These are phyloP conservation scores for Dendrophyllia cribrosa DNA, from an alignment of 64 coral and sea anemone genomes.

Conservation along the genomic window DNA sequence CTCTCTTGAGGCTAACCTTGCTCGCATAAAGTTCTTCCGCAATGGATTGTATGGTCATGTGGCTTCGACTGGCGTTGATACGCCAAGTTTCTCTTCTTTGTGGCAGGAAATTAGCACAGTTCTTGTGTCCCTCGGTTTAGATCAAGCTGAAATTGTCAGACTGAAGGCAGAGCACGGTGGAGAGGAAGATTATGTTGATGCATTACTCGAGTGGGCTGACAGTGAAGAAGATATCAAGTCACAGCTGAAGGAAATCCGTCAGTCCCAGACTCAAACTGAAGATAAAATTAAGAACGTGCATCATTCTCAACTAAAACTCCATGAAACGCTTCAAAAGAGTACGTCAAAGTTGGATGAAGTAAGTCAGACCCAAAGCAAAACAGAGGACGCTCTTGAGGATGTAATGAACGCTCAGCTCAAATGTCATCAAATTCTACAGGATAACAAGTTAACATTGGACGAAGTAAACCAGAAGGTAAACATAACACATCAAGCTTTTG, in stretches of 20 bases:
- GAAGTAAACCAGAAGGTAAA: too few species aligned
- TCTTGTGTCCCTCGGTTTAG: background rate
- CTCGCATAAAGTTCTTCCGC: too few species aligned
- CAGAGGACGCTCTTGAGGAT: background rate
- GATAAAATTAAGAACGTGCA: background rate
- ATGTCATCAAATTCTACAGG: background rate
- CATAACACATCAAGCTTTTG: too few species aligned
- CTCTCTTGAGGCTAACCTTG: too few species aligned
- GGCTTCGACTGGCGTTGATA: too few species aligned
- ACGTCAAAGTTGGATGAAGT: constrained; percentile 6
- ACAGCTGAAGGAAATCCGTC: background rate
- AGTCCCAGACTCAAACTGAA: background rate
- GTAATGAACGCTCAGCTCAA: background rate
- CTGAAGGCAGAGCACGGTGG: constrained; percentile 52
- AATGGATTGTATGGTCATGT: too few species aligned
- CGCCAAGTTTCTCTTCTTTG: too few species aligned
- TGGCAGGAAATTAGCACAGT: too few species aligned
- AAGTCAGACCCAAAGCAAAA: constrained; percentile 12
- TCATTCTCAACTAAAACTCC: background rate
- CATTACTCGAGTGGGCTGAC: constrained; percentile 16
- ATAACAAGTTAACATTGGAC: background rate
- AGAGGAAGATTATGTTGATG: constrained; percentile 5
- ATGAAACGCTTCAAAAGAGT: constrained; percentile 1
- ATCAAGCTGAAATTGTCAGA: constrained; percentile 55
- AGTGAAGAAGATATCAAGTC: constrained; percentile 31